phyloP scores from a whole-genome alignment of 2,888 invertebrate species.

The Strigamia transsilvanica region DNA sequence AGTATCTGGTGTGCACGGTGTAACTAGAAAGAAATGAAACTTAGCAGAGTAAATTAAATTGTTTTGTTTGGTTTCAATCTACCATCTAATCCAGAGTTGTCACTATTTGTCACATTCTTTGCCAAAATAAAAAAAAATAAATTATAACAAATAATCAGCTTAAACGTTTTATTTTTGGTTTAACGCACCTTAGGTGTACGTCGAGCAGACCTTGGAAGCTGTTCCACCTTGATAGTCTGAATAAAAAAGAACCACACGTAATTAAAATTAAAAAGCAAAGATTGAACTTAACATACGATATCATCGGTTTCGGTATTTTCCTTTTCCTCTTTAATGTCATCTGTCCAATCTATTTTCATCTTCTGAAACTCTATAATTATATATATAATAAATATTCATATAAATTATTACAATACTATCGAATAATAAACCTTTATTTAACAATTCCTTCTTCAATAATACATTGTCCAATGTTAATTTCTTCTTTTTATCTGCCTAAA shows the following conservation, averaged over 20 bases:
- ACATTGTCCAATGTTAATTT: not conserved
- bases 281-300: no score
- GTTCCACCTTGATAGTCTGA: not conserved
- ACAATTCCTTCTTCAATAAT: not conserved
- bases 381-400: not conserved
- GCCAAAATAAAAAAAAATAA: not conserved
- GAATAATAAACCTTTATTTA: not conserved
- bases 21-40: not conserved
- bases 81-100: not conserved
- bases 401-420: not conserved
- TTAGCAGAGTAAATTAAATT: not conserved
- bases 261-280: no score
- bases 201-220: not conserved
- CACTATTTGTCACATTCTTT: not conserved
- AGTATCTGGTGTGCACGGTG: not conserved
- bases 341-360: not conserved
- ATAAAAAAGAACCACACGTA: no score
- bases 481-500: conserved; percentile 1
- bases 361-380: not conserved
- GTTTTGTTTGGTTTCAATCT: not conserved
- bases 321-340: not conserved
- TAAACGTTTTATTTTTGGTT: not conserved
- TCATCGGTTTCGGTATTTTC: not conserved
- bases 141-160: not conserved
- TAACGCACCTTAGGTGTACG: not conserved